Evolutionary conservation across 2,888 invertebrate genomes (phyloP).

Genomic region (Tetrapedia diversipes): DNA sequence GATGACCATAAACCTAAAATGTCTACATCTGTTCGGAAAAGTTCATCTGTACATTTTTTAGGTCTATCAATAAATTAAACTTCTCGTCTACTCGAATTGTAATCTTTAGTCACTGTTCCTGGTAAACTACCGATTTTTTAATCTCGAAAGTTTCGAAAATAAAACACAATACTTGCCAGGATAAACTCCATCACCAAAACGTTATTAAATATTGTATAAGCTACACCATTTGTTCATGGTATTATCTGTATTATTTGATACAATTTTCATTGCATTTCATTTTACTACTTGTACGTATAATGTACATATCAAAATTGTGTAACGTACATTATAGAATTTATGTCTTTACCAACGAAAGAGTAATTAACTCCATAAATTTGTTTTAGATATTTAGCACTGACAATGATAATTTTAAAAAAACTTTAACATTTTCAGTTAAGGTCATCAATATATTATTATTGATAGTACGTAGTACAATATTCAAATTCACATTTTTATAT

Average conservation of each 20-base stretch:
- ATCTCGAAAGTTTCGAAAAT: constrained; percentile 30
- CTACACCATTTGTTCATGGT: constrained; percentile 11
- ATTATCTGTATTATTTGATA: no score
- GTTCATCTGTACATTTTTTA: not conserved
- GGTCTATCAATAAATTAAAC: constrained; percentile 15
- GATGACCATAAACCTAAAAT: not conserved
- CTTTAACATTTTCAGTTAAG: not conserved
- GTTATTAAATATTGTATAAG: constrained; percentile 39
- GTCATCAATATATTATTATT: not conserved
- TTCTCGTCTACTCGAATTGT: constrained; percentile 43
- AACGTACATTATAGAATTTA: constrained; percentile 1
- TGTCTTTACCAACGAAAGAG: no score
- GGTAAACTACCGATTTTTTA: constrained; percentile 57
- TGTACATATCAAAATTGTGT: not conserved
- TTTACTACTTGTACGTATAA: no score
- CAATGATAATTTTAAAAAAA: not conserved
- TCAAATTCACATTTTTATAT: not conserved
- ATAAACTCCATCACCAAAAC: constrained; percentile 36
- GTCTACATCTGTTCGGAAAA: not conserved
- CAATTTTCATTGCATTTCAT: no score
- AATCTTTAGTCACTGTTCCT: constrained; percentile 48
- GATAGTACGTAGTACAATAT: not conserved
- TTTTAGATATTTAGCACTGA: not conserved
- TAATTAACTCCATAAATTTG: not conserved
- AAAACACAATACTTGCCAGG: constrained; percentile 39